Evolutionary conservation across 2,888 invertebrate genomes (phyloP), one percentile per base, ranked within the genome.

Genomic region (Cyclophora punctaria): DNA sequence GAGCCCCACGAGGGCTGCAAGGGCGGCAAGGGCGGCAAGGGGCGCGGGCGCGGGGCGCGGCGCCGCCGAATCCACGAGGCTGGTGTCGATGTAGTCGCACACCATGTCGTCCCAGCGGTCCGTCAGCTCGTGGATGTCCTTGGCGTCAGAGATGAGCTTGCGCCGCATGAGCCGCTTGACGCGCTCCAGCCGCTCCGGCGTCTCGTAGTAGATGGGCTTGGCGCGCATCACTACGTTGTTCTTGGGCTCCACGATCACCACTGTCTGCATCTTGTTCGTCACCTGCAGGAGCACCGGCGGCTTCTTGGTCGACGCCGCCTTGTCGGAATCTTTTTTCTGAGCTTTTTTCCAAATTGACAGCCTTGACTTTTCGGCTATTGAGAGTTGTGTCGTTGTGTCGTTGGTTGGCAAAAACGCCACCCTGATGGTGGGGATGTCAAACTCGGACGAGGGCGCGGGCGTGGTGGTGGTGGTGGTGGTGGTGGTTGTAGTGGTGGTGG

Each of bases 21-120:
- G 1, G 7, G 20, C 7, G 4, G 47, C 5, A 20, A 4, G 44
- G 1, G 3, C 6, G 1, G 33, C 3, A 41, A 2, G 35, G 3
- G 5, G 45, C 34, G 40, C 3, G 37, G 3, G 44, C n/a, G 6
- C 7, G 6, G 6, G 48, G 51, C 20, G 4, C 20, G 4, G 5
- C 43, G 3, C 37, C n/a, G n/a, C 6, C 35, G 45, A n/a, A 5
- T 55, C 50, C 4, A 61, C 44, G 5, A 83, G 57, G 0, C 75
- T 59, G 42, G 75, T 61, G 50, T 87, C 86, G 7, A 87, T 68
- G 55, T 86, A 85, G 55, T 87, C 87, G 56, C 87, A 87, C 3
- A 87, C 65, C 58, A 78, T 55, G 2, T 81, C 78, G 47, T 85
- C 84, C 85, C 85, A 85, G 57, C 86, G 74, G 7, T 80, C 77